Base-by-base conservation (phyloP, 2,888 invertebrate species). In the Scotopteryx bipunctaria region DNA sequence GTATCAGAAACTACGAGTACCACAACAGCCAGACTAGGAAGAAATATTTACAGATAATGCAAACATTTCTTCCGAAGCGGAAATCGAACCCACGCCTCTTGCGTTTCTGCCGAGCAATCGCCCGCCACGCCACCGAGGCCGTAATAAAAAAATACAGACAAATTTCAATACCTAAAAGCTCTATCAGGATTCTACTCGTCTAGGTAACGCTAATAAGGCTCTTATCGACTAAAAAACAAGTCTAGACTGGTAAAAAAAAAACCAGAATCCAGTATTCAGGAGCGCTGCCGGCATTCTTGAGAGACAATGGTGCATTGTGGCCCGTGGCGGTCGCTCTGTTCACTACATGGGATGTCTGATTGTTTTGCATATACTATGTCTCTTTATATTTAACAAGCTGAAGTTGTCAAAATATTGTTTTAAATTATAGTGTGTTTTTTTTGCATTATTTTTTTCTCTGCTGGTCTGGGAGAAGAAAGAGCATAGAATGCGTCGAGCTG, bases 231-330 rank as follows among this genome's bases (percentile, higher is more conserved):
- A 55, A 55, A 51, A 55, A 58, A 32, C 40, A 4, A 13, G 59
- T 61, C 57, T 61, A 61, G 59, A 53, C 59, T 32, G 21, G 25
- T 31, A 53, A 46, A 57, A 52, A 55, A 48, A 15, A n/a, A n/a
- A n/a, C n/a, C n/a, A 17, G 46, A 23, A 45, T 49, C 52, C 55
- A 56, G 55, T 41, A 57, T 51, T 43, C 44, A 45, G 50, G 29
- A 45, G 48, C 21, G 51, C 6, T 47, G 54, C 23, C 55, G 33
- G 56, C 64, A 63, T 64, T 64, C 65, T 61, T 60, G 41, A 9
- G 27, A 57, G 40, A 67, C 65, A 67, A 67, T 62, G 29, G 63
- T 15, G 55, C 51, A 66, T 67, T 67, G 66, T 67, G 52, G 52
- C 45, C 44, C 16, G 55, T 40, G 17, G 29, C 56, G 53, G 58